Percentiles rank a stretch among this genome's conserved stretches.
Conservation (phyloP, 2,888 invertebrate species). For the Nomada goodeniana region DNA sequence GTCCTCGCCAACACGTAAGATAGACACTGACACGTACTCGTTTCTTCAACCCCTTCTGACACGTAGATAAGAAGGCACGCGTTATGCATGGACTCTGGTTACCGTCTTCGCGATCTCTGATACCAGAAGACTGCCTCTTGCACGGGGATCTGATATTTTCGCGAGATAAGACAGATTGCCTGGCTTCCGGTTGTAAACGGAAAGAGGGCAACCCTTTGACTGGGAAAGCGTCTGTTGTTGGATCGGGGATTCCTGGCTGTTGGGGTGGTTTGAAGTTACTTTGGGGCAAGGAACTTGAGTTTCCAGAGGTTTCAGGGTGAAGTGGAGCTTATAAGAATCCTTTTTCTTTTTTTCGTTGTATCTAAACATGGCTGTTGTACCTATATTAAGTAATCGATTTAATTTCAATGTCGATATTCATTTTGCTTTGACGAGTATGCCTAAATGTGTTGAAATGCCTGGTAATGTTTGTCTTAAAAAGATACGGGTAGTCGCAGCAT, state of each 20-base stretch:
- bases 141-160: conserved; percentile 21
- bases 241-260: not conserved
- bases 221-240: not conserved
- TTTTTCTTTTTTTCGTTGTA: too few species aligned
- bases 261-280: not conserved
- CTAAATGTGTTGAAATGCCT: too few species aligned
- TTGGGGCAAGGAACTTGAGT: not conserved
- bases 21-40: conserved; percentile 66
- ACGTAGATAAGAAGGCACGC: conserved; percentile 35
- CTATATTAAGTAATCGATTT: too few species aligned
- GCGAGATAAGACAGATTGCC: conserved; percentile 47
- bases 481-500: too few species aligned
- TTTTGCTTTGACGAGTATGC: too few species aligned
- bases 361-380: too few species aligned
- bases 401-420: too few species aligned
- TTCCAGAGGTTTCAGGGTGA: too few species aligned
- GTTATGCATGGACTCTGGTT: conserved; percentile 45
- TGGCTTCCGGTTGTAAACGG: conserved; percentile 8
- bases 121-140: conserved; percentile 15
- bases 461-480: too few species aligned
- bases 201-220: conserved; percentile 24
- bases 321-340: too few species aligned
- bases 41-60: not conserved
- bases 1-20: conserved; percentile 79
- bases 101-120: conserved; percentile 28